Percentiles rank a stretch among this genome's conserved stretches.
Conservation (phyloP, 2,113 vertebrate genomes). For the Daubentonia madagascariensis region DNA sequence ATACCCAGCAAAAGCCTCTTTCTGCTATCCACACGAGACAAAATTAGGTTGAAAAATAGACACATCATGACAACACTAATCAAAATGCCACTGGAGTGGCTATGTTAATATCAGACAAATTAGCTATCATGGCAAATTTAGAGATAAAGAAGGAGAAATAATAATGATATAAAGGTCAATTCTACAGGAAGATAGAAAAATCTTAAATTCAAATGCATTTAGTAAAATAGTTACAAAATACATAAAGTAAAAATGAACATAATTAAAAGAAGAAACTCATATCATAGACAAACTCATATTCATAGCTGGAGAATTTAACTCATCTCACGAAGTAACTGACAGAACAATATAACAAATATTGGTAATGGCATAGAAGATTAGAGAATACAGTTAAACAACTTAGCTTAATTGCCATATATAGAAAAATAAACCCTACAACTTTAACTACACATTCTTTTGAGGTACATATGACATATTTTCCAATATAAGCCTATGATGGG, state of each 20-base stretch:
- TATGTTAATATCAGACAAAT: background rate
- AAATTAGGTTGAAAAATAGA: background rate
- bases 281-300: background rate
- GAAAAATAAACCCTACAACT: background rate
- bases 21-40: background rate
- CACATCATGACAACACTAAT: background rate
- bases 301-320: background rate
- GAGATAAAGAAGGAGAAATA: background rate
- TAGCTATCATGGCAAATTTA: background rate
- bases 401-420: background rate
- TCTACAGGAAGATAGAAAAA: background rate
- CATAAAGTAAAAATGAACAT: background rate
- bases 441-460: background rate
- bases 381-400: background rate
- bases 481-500: background rate
- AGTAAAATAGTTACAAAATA: background rate
- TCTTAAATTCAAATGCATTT: background rate
- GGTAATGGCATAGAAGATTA: background rate
- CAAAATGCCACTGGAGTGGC: background rate
- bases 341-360: background rate
- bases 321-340: background rate
- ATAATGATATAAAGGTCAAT: background rate
- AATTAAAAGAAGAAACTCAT: background rate
- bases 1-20: background rate
- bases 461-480: background rate